phyloP scores from a whole-genome alignment of 2,113 vertebrate genomes.

The Aegypius monachus region DNA sequence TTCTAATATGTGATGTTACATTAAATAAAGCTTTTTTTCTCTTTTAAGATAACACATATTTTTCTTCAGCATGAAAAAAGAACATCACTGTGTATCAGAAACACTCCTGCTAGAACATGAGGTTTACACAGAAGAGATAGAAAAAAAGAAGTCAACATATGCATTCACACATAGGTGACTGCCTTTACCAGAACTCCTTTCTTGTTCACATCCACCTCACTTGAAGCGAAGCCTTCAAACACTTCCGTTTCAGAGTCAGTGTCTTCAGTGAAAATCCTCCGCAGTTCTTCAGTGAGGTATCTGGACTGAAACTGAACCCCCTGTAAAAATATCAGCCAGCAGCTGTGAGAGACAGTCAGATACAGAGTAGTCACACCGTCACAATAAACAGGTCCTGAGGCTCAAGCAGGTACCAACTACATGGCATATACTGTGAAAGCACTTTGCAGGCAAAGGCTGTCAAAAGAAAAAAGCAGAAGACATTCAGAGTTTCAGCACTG shows the following conservation, averaged over 20 bases:
- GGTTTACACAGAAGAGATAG: neutral
- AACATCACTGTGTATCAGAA: neutral
- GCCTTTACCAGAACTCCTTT: conserved; percentile 59
- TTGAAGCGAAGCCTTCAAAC: conserved; percentile 85
- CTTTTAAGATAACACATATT: neutral
- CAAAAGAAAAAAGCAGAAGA: neutral
- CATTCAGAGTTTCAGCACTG: neutral
- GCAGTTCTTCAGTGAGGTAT: conserved; percentile 83
- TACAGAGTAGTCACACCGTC: neutral
- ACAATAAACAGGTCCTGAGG: neutral
- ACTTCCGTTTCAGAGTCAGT: conserved; percentile 84
- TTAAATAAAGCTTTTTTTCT: neutral
- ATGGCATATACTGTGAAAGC: neutral
- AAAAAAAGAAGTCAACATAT: neutral
- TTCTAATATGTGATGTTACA: neutral
- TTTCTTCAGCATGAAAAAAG: neutral
- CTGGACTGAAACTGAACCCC: conserved; percentile 72
- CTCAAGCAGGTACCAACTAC: neutral
- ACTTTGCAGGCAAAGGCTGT: neutral
- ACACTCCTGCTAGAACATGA: neutral
- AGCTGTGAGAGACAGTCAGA: neutral
- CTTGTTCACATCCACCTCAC: conserved; percentile 37
- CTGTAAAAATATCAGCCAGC: conserved; percentile 49
- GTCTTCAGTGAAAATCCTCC: conserved; percentile 85
- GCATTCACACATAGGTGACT: neutral